These are phyloP conservation scores for Brachycybe producta DNA, from an alignment of 2,888 invertebrate genomes.

Conservation along the genomic window DNA sequence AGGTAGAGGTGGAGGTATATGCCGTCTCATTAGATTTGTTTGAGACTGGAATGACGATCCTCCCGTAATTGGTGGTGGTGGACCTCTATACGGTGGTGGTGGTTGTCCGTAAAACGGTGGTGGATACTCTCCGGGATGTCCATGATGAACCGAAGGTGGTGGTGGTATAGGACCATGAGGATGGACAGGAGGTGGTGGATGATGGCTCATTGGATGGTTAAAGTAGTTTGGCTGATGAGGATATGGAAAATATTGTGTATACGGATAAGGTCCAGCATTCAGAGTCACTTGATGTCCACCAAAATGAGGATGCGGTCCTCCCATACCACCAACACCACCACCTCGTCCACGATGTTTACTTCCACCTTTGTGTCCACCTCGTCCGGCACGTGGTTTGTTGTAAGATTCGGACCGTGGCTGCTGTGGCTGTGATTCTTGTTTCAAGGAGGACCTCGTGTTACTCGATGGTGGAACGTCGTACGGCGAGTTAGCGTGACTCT, in stretches of 20 bases:
- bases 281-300: constrained; percentile 9
- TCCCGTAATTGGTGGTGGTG: background rate
- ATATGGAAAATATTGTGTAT: constrained; percentile 9
- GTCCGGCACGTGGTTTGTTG: background rate
- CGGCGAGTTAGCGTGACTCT: background rate
- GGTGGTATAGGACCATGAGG: too few relatives aligned
- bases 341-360: background rate
- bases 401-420: background rate
- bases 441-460: constrained; percentile 3
- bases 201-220: background rate
- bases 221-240: background rate
- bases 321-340: background rate
- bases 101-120: background rate
- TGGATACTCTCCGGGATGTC: background rate
- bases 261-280: constrained; percentile 16
- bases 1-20: constrained; percentile 15
- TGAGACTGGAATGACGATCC: background rate
- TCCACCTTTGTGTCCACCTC: background rate
- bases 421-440: background rate
- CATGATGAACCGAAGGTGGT: background rate
- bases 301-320: background rate
- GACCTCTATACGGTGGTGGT: background rate
- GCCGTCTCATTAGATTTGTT: background rate
- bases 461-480: constrained; percentile 9
- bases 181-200: background rate